phyloP scores from a whole-genome alignment of 2,888 invertebrate genomes.

The Ophonus ardosiacus region DNA sequence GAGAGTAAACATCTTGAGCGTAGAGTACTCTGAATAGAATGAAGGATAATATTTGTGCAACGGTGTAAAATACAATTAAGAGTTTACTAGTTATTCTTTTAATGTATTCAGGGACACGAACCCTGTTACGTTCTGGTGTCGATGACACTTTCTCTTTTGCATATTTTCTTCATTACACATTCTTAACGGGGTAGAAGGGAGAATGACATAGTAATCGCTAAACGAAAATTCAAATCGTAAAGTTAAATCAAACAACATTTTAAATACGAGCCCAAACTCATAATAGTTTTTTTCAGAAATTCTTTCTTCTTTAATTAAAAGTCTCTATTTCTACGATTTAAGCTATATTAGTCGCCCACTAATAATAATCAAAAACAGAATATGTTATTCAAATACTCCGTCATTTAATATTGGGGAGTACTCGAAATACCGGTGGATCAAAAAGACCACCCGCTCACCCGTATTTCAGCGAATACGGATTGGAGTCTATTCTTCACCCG shows the following conservation, averaged over 20 bases:
- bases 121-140: neutral
- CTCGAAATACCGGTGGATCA: no score
- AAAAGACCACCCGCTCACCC: no score
- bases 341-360: no score
- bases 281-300: no score
- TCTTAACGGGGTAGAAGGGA: neutral
- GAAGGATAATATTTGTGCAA: constrained; percentile 40
- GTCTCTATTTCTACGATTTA: no score
- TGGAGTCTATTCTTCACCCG: no score
- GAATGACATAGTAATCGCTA: neutral
- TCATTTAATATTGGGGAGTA: no score
- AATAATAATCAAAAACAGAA: no score
- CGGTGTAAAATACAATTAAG: constrained; percentile 42
- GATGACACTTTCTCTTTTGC: neutral
- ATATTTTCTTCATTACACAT: neutral
- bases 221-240: neutral
- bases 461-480: no score
- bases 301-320: no score
- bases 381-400: no score
- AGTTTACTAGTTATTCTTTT: constrained; percentile 46
- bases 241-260: neutral
- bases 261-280: no score
- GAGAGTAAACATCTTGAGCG: constrained; percentile 1
- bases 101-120: constrained; percentile 26
- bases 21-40: constrained; percentile 3